phyloP scores from a whole-genome alignment of 2,888 invertebrate species.

The Azorinus chamasolen region DNA sequence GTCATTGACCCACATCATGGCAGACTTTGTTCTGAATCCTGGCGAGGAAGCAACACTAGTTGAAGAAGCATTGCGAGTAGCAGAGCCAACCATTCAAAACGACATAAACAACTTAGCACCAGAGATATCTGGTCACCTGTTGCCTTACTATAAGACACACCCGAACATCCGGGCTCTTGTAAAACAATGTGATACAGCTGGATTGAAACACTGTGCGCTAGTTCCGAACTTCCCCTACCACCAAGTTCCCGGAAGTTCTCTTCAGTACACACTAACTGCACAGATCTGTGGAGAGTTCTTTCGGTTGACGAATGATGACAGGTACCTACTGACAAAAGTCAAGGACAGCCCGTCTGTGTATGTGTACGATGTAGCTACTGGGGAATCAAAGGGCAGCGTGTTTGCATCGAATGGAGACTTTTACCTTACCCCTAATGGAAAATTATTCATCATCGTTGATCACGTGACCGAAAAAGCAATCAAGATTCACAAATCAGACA shows the following conservation, averaged over 20 bases:
- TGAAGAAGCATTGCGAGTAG: slow-evolving; percentile 80
- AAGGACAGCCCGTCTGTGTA: slow-evolving; percentile 75
- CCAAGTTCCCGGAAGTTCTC: slow-evolving; percentile 82
- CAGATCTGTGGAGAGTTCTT: slow-evolving; percentile 70
- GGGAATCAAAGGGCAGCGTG: slow-evolving; percentile 75
- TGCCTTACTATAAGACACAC: slow-evolving; percentile 83
- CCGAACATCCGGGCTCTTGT: slow-evolving; percentile 82
- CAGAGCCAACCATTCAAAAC: slow-evolving; percentile 76
- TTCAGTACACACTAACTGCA: slow-evolving; percentile 78
- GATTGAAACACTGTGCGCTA: slow-evolving; percentile 81
- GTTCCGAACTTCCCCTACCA: slow-evolving; percentile 84
- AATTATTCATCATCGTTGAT: slow-evolving; percentile 81
- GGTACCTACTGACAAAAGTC: slow-evolving; percentile 77
- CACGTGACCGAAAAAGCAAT: slow-evolving; percentile 82
- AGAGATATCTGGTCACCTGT: slow-evolving; percentile 84
- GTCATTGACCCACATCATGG: slow-evolving; percentile 82
- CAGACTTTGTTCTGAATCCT: slow-evolving; percentile 82
- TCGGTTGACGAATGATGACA: slow-evolving; percentile 70
- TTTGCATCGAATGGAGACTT: slow-evolving; percentile 83
- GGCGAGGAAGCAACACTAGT: slow-evolving; percentile 82
- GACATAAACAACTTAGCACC: slow-evolving; percentile 83
- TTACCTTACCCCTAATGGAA: slow-evolving; percentile 80
- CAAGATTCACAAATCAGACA: slow-evolving; percentile 82
- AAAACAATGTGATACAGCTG: slow-evolving; percentile 81
- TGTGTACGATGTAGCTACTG: slow-evolving; percentile 79